Evolutionary conservation across 1,140 invertebrate genomes (phyloP).

Genomic region (Himalopsyche phryganea): DNA sequence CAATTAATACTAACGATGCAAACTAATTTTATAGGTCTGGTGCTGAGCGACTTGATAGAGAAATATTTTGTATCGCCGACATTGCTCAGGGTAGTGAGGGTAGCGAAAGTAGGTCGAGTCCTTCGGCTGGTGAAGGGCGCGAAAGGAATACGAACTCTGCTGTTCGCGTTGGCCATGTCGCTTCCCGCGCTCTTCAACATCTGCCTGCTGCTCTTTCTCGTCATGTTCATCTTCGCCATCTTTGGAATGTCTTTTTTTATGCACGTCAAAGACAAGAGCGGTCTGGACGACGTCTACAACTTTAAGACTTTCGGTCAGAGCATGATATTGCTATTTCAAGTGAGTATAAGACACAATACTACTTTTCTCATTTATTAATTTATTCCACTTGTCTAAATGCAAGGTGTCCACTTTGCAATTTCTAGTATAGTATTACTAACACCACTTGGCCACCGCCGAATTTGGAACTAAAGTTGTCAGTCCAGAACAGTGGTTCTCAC

Average conservation of each 20-base stretch:
- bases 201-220: conserved; percentile 93
- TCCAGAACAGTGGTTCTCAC: too few relatives aligned
- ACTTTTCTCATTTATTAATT: too few relatives aligned
- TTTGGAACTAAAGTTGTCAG: too few relatives aligned
- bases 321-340: conserved; percentile 96
- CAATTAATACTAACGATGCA: too few relatives aligned
- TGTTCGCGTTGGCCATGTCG: conserved; percentile 97
- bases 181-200: conserved; percentile 98
- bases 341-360: too few relatives aligned
- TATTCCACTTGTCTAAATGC: too few relatives aligned
- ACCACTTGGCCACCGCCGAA: too few relatives aligned
- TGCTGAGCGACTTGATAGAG: conserved; percentile 92
- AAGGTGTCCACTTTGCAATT: too few relatives aligned
- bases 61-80: conserved; percentile 98
- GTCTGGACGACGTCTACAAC: conserved; percentile 95
- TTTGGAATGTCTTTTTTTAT: conserved; percentile 99
- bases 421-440: too few relatives aligned
- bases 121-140: conserved; percentile 95
- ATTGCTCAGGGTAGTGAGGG: conserved; percentile 91
- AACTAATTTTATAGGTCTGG: conserved; percentile 70
- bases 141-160: conserved; percentile 93
- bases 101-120: conserved; percentile 96
- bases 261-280: conserved; percentile 91
- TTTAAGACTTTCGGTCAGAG: conserved; percentile 98
- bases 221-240: conserved; percentile 99